Conservation (phyloP, 2,797 vertebrate genomes). For the Chaunax sp. region DNA sequence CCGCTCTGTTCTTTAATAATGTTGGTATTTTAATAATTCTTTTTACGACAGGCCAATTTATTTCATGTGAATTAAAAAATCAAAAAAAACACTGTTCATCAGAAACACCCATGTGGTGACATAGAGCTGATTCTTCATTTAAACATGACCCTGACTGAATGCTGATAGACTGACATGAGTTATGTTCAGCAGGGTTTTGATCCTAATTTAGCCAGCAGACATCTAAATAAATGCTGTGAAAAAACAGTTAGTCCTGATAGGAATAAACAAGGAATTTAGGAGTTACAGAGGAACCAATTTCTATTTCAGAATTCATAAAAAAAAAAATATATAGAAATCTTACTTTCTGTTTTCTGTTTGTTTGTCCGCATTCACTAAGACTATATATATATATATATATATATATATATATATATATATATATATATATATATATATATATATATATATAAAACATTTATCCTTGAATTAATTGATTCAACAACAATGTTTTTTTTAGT, state of each 20-base stretch:
- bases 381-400: no score
- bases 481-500: not conserved
- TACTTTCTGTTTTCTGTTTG: no score
- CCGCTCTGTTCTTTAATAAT: not conserved
- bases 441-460: no score
- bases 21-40: not conserved
- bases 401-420: no score
- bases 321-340: no score
- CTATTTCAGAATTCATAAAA: not conserved
- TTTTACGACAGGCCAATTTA: conserved; percentile 2
- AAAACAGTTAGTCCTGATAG: conserved; percentile 29
- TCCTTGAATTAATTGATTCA: not conserved
- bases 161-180: conserved; percentile 31
- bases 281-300: not conserved
- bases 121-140: conserved; percentile 24
- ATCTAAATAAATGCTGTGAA: conserved; percentile 46
- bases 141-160: conserved; percentile 40
- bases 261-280: not conserved
- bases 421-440: no score
- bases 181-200: conserved; percentile 18
- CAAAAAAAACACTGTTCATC: not conserved
- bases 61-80: conserved; percentile 8
- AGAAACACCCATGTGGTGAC: not conserved
- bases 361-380: no score
- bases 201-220: conserved; percentile 18